Evolutionary conservation across 37 sponge, comb jelly and placozoan genomes (phyloP).

Genomic region (Aplysina aerophoba): DNA sequence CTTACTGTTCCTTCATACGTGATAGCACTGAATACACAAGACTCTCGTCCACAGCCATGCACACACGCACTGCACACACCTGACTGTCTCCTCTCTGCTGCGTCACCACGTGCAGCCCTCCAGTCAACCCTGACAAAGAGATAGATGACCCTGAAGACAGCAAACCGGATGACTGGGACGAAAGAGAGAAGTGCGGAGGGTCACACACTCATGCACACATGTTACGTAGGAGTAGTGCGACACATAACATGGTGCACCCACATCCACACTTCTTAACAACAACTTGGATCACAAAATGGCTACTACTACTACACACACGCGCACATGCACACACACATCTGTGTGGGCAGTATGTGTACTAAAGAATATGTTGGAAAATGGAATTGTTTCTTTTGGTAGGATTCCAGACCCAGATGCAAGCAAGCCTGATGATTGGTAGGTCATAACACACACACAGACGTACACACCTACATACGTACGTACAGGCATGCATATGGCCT

Average conservation of each 20-base stretch:
- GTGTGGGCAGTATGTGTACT: not conserved
- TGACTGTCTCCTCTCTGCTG: not conserved
- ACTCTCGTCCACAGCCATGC: not conserved
- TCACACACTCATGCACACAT: no score
- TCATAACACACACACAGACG: no score
- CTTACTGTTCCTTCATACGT: no score
- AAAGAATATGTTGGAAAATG: not conserved
- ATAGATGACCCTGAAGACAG: constrained; percentile 96
- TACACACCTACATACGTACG: no score
- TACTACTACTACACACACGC: no score
- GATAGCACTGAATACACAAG: no score
- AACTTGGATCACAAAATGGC: no score
- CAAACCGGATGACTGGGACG: constrained; percentile 97
- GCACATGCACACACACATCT: not conserved
- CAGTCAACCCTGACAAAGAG: constrained; percentile 88
- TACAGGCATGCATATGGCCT: no score
- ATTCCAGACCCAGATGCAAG: constrained; percentile 92
- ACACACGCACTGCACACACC: no score
- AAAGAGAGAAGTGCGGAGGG: constrained; percentile 84
- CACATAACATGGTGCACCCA: no score
- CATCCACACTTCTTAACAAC: no score
- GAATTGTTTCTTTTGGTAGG: constrained; percentile 45
- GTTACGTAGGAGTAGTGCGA: no score
- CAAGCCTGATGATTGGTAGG: constrained; percentile 96
- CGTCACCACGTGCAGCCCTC: constrained; percentile 60